Conservation (phyloP, 2,797 vertebrate species). For the Monodelphis domestica region DNA sequence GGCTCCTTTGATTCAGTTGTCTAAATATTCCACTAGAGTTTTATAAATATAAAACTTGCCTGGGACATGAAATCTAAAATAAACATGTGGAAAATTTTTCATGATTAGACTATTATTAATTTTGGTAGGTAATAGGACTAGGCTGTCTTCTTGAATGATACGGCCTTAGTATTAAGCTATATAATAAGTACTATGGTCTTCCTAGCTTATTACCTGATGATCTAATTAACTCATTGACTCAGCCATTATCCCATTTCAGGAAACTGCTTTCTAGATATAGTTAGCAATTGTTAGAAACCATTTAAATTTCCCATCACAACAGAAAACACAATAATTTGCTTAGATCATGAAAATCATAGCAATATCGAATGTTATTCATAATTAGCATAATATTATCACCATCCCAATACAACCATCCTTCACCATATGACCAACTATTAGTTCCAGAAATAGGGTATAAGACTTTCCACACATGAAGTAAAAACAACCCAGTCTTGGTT, state of each 20-base stretch:
- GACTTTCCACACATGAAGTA: not conserved
- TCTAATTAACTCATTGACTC: not conserved
- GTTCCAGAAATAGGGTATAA: not conserved
- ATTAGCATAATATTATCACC: not conserved
- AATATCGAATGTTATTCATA: not conserved
- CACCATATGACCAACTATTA: not conserved
- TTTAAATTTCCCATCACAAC: not conserved
- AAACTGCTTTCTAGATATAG: not conserved
- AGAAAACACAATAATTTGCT: not conserved
- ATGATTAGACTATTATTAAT: not conserved
- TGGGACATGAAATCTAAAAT: not conserved
- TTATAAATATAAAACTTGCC: conserved; percentile 5
- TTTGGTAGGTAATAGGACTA: not conserved
- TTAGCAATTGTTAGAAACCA: not conserved
- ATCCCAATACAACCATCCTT: not conserved
- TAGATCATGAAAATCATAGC: not conserved
- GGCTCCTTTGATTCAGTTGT: not conserved
- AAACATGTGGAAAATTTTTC: not conserved
- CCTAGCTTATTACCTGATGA: not conserved
- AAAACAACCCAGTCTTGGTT: not conserved
- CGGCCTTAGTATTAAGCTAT: not conserved
- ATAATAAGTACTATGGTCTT: not conserved
- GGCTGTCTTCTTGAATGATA: not conserved
- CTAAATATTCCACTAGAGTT: not conserved
- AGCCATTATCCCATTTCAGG: not conserved